Conservation (phyloP, 2,888 invertebrate genomes). For the Drosophila neonasuta region DNA sequence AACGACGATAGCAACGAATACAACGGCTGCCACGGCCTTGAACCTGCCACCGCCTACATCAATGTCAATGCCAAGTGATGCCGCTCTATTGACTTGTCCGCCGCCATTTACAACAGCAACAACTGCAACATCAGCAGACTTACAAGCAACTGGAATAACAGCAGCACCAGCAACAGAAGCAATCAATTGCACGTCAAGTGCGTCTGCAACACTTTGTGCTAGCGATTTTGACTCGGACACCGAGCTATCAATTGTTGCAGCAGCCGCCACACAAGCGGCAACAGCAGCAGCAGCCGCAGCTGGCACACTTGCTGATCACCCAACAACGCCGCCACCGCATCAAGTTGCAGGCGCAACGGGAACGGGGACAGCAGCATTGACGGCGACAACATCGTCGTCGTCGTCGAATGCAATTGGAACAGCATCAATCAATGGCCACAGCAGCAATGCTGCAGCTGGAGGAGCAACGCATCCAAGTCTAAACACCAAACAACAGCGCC, state of each 20-base stretch:
- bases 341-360: neutral
- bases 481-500: constrained; percentile 82
- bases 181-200: constrained; percentile 15
- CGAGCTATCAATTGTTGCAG: constrained; percentile 79
- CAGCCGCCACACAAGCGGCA: constrained; percentile 51
- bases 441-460: constrained; percentile 39
- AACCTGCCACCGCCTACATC: constrained; percentile 70
- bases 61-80: constrained; percentile 21
- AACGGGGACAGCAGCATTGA: constrained; percentile 3
- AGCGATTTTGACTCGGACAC: constrained; percentile 81
- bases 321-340: constrained; percentile 29
- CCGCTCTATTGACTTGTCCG: constrained; percentile 37
- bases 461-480: constrained; percentile 62
- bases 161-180: constrained; percentile 26
- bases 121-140: constrained; percentile 29
- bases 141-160: constrained; percentile 16
- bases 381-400: neutral
- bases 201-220: constrained; percentile 51
- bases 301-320: constrained; percentile 16
- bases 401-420: constrained; percentile 21
- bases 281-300: constrained; percentile 14
- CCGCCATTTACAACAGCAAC: constrained; percentile 32
- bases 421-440: constrained; percentile 67
- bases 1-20: constrained; percentile 25
- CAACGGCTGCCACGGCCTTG: constrained; percentile 21